phyloP scores from a whole-genome alignment of 2,888 invertebrate species.

The Brenthis hecate region DNA sequence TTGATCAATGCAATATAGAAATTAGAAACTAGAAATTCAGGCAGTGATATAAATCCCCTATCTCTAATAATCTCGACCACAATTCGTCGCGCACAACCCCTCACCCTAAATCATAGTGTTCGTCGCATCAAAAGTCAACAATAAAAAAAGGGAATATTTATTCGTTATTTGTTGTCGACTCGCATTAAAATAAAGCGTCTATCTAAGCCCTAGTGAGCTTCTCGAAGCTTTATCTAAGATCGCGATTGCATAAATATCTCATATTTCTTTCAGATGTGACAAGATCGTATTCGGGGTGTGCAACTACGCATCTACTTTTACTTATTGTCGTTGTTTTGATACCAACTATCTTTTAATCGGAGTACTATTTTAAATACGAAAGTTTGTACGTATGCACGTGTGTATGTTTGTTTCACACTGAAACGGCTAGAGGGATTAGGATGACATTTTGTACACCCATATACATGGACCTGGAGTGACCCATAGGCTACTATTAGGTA shows the following conservation, averaged over 20 bases:
- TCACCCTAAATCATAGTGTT: slow-evolving; percentile 77
- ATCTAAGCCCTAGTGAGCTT: slow-evolving; percentile 77
- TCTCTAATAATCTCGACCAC: slow-evolving; percentile 73
- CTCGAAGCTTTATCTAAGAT: slow-evolving; percentile 75
- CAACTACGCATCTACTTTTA: slow-evolving; percentile 68
- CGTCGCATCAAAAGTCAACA: slow-evolving; percentile 70
- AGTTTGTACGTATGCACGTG: too few relatives aligned
- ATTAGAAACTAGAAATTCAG: slow-evolving; percentile 65
- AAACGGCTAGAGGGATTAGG: too few relatives aligned
- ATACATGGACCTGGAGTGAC: too few relatives aligned
- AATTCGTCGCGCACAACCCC: slow-evolving; percentile 71
- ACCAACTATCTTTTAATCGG: not conserved
- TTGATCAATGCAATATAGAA: slow-evolving; percentile 59
- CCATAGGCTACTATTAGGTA: too few relatives aligned
- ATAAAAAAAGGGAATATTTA: slow-evolving; percentile 77
- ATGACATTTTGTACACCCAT: too few relatives aligned
- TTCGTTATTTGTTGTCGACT: slow-evolving; percentile 81
- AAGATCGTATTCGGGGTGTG: slow-evolving; percentile 48
- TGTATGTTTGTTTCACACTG: too few relatives aligned
- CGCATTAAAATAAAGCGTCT: slow-evolving; percentile 79
- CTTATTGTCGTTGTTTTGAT: slow-evolving; percentile 44
- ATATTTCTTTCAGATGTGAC: slow-evolving; percentile 52
- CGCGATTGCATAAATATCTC: slow-evolving; percentile 78
- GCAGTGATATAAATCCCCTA: slow-evolving; percentile 70
- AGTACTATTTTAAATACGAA: not conserved